A percentile compares a stretch with the other conserved stretches of the same genome.
These are phyloP conservation scores for Grantiella picta DNA, from an alignment of 2,113 vertebrate genomes.

Conservation along the genomic window DNA sequence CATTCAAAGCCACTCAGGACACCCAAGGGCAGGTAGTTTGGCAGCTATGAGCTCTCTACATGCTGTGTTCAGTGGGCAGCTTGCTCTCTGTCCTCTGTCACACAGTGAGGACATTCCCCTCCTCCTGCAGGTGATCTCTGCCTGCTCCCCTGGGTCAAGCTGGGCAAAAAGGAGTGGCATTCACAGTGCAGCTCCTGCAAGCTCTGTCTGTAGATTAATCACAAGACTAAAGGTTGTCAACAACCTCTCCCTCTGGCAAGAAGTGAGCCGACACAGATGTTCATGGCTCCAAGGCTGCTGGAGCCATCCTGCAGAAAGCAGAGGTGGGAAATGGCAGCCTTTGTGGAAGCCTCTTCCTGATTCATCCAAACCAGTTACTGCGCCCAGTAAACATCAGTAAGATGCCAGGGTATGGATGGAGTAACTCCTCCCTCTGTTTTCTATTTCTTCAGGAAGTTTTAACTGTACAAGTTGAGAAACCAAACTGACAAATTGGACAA, in stretches of 20 bases:
- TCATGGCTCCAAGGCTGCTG: neutral
- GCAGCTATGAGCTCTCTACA: rapidly evolving
- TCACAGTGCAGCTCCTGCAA: neutral
- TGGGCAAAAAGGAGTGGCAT: neutral
- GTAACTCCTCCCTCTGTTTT: neutral
- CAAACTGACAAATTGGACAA: neutral
- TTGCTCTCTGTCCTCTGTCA: neutral
- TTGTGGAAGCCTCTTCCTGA: neutral
- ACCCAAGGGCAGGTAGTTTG: neutral
- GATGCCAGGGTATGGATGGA: neutral
- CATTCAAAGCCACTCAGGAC: neutral
- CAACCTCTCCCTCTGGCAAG: neutral
- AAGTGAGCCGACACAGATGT: neutral
- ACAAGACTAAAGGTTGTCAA: neutral
- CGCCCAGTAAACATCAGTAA: neutral
- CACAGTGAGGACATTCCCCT: rapidly evolving
- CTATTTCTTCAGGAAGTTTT: neutral
- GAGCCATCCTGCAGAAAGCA: neutral
- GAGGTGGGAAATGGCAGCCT: neutral
- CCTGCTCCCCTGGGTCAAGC: neutral
- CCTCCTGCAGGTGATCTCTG: neutral
- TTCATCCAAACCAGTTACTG: neutral
- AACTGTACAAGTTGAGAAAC: neutral
- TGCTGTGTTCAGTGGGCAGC: neutral
- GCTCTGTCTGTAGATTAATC: neutral